phyloP scores from a whole-genome alignment of 2,888 invertebrate species.

The Polydrusus tereticollis region DNA sequence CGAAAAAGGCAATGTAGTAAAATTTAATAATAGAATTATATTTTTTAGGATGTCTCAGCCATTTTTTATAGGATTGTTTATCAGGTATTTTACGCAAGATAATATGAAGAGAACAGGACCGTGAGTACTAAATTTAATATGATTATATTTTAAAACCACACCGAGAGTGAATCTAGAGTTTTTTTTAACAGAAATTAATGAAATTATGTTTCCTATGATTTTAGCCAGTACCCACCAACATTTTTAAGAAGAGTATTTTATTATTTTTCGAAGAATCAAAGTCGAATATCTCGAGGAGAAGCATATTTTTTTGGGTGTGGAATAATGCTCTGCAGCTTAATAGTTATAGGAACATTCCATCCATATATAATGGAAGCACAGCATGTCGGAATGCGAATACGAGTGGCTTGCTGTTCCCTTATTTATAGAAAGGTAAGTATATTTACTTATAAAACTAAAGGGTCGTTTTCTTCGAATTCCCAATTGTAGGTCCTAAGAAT shows the following conservation, averaged over 20 bases:
- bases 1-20: too few species aligned
- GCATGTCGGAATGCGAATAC: constrained; percentile 79
- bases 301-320: constrained; percentile 73
- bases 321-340: constrained; percentile 71
- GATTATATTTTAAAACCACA: not conserved
- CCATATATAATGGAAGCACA: constrained; percentile 77
- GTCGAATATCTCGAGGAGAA: constrained; percentile 63
- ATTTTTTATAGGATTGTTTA: constrained; percentile 69
- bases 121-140: constrained; percentile 51
- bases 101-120: constrained; percentile 57
- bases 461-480: not conserved
- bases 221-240: constrained; percentile 58
- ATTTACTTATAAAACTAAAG: not conserved
- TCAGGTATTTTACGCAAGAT: constrained; percentile 69
- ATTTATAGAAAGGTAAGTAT: constrained; percentile 78
- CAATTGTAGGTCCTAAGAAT: constrained; percentile 76
- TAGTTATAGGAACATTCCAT: constrained; percentile 77
- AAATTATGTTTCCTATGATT: constrained; percentile 3
- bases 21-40: not conserved
- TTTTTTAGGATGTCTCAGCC: constrained; percentile 70
- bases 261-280: constrained; percentile 62
- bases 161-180: too few species aligned
- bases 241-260: constrained; percentile 60
- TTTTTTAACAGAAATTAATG: not conserved
- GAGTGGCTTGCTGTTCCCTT: constrained; percentile 79